Evolutionary conservation across 1,140 invertebrate genomes (phyloP), one percentile per base, ranked within the genome.

Genomic region (Euura lappo): DNA sequence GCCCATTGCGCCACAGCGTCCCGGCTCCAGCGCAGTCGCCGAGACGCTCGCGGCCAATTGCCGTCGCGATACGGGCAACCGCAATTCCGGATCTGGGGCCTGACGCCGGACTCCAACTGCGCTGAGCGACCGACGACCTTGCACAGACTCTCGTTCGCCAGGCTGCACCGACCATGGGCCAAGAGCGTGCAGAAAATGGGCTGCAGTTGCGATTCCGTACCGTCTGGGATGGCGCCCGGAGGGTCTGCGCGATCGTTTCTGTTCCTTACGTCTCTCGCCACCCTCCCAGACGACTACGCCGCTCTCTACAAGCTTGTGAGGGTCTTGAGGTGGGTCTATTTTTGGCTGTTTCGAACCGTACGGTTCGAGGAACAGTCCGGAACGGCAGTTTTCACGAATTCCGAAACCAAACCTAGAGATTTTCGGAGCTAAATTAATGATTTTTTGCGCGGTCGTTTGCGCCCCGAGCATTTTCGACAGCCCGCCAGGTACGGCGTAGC

Each of bases 141-240:
- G 88, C 2, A 89, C 71, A 0, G 85, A 87, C 44, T 80, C 82
- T 72, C 81, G 83, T 71, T 89, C 88, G 0, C 89, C 89, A 8
- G 84, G 79, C 13, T 83, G 79, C 5, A 90, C 80, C 7, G 81
- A 80, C 87, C 87, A 89, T 6, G 88, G 88, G 6, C 89, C 89
- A 44, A 91, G 79, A 6, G 86, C 88, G 69, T 85, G 76, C 0
- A 89, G 74, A 73, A 91, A 90, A 71, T 88, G 83, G 2, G 88
- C 81, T 10, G 85, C 80, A 0, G 86, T 80, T 2, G 79, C 76
- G 2, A 90, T 75, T 0, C 84, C 88, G 70, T 89, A 89, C 66
- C 85, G 75, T 65, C 89, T 79, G 7, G 79, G 80, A 72, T 88
- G 87, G 70, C 76, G 72, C 70, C 69, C 75, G 60, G 69, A 74